Evolutionary conservation across 92 coral and sea anemone species (phyloP), one percentile per base, ranked within the genome.

Genomic region (Meandrina meandrites): DNA sequence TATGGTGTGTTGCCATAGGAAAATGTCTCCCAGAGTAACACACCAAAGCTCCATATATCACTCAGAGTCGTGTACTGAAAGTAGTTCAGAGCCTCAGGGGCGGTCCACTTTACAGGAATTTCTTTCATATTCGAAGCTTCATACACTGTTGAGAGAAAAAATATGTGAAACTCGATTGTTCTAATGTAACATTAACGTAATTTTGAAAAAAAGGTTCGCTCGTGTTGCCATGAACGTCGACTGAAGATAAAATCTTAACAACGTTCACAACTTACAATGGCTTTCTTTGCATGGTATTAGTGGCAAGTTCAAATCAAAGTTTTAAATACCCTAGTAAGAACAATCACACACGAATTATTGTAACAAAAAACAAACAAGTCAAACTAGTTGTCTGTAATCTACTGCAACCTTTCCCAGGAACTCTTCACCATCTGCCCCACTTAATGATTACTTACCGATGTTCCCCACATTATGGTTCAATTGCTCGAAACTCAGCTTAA

Each of bases 71-170:
- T 97, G 98, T 97, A 97, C 90, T 92, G 94, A 18, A 93, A 91
- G 88, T 89, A 97, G 90, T 97, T 95, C 30, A 97, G 90, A 7
- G 99, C 99, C 56, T 97, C 99, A 1, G 99, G 99, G 27, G 99
- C 94, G 15, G 99, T 97, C 99, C 99, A 97, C 84, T 97, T 97
- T 27, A 97, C 99, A 2, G 99, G 99, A 34, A 97, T 97, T 83
- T 95, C 99, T 76, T 95, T 91, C 99, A 97, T 97, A 82, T 92
- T 97, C 22, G 99, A 93, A 42, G 98, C 98, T 85, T 97, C 99
- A 58, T 97, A 97, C 64, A 97, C 82, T 79, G 91, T 95, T 86
- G 68, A 75, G 10, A 34, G 19, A 40, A 57, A 31, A 36, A 42
- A 36, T 32, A 14, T 11, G 64, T 24, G 80, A 17, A 32, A 14